Evolutionary conservation across 2,888 invertebrate species (phyloP).

Genomic region (Athripsodes cinereus): DNA sequence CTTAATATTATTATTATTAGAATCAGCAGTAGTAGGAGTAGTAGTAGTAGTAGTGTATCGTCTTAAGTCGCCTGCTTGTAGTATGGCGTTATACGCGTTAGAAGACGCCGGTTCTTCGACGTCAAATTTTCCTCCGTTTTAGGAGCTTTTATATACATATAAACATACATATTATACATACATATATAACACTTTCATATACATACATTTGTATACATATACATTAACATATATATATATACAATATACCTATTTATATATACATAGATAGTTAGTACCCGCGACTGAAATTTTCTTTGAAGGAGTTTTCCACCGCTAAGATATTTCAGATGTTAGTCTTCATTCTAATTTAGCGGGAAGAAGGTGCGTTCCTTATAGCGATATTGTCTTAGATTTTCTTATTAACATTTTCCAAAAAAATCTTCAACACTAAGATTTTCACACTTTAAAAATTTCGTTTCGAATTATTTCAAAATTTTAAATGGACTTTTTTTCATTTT

Average conservation of each 20-base stretch:
- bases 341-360: slow-evolving; percentile 52
- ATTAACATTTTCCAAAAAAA: background rate
- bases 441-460: background rate
- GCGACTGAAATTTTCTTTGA: background rate
- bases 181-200: background rate
- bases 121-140: slow-evolving; percentile 47
- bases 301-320: slow-evolving; percentile 47
- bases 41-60: slow-evolving; percentile 10
- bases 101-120: slow-evolving; percentile 31
- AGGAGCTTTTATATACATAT: slow-evolving; percentile 32
- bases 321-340: slow-evolving; percentile 47
- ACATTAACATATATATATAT: background rate
- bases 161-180: background rate
- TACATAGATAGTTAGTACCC: too few species aligned
- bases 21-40: too few species aligned
- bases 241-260: background rate
- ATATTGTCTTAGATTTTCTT: background rate
- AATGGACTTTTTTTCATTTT: too few species aligned
- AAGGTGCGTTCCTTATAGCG: slow-evolving; percentile 37
- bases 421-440: background rate
- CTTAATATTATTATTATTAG: too few species aligned
- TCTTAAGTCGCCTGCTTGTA: slow-evolving; percentile 26
- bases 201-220: background rate
- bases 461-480: too few species aligned
- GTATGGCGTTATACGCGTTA: slow-evolving; percentile 27